phyloP scores from a whole-genome alignment of 2,888 invertebrate genomes.

The Platerodrilus igneus region DNA sequence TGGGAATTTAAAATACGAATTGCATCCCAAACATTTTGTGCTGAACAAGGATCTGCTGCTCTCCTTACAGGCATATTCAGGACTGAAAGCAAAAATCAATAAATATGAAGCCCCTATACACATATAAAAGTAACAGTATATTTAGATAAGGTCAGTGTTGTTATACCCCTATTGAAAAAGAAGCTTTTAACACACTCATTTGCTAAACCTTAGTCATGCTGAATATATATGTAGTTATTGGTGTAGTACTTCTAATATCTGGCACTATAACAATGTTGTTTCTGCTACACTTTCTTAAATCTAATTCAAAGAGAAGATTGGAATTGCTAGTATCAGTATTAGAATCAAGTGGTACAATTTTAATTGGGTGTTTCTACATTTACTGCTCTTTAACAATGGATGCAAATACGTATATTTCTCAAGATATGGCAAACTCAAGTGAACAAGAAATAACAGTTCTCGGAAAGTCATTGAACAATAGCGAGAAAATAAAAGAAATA shows the following conservation, averaged over 20 bases:
- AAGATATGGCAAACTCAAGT: no score
- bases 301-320: conserved; percentile 27
- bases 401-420: no score
- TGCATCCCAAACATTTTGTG: conserved; percentile 46
- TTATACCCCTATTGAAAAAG: background rate
- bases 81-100: background rate
- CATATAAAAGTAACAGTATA: conserved; percentile 1
- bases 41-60: conserved; percentile 41
- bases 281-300: conserved; percentile 33
- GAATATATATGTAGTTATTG: conserved; percentile 33
- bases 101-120: background rate
- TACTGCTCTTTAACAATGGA: conserved; percentile 24
- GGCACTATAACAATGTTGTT: conserved; percentile 34
- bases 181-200: conserved; percentile 1
- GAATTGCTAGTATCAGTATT: conserved; percentile 32
- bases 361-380: conserved; percentile 41
- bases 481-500: conserved; percentile 3
- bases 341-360: conserved; percentile 38
- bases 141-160: no score
- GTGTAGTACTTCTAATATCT: conserved; percentile 33
- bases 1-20: conserved; percentile 37
- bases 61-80: conserved; percentile 42
- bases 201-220: background rate
- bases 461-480: no score
- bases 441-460: no score